Conservation (phyloP, 2,797 vertebrate genomes). For the Chromis chromis region DNA sequence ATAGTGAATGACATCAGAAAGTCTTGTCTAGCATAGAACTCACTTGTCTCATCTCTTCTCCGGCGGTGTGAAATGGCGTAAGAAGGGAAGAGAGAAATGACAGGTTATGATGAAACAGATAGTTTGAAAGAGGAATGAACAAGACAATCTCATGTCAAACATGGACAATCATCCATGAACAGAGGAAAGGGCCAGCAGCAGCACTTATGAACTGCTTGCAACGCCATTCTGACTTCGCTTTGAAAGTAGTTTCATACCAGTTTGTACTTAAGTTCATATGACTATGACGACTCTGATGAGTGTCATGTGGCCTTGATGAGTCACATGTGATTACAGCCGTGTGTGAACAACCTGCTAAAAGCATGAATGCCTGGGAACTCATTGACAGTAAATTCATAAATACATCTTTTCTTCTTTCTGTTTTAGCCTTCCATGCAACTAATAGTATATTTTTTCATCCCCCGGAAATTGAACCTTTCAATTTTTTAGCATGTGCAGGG, state of each 20-base stretch:
- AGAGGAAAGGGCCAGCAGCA: conserved; percentile 32
- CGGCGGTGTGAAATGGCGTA: conserved; percentile 9
- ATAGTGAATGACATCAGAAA: conserved; percentile 24
- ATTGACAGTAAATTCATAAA: not conserved
- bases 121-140: conserved; percentile 35
- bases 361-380: conserved; percentile 10
- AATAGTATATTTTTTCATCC: too few species aligned
- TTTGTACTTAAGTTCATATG: conserved; percentile 4
- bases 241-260: conserved; percentile 13
- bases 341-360: not conserved
- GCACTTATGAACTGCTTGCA: conserved; percentile 26
- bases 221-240: not conserved
- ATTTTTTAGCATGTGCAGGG: too few species aligned
- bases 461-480: too few species aligned
- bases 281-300: not conserved
- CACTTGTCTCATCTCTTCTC: conserved; percentile 20
- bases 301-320: not conserved
- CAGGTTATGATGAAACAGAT: conserved; percentile 41
- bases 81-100: conserved; percentile 34
- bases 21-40: conserved; percentile 22
- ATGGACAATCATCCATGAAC: conserved; percentile 42
- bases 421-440: too few species aligned
- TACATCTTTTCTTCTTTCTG: too few species aligned
- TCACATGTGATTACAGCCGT: not conserved
- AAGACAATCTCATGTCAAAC: conserved; percentile 30